Base-by-base conservation (phyloP, 2,797 vertebrate genomes). In the Schizopygopsis pylzovi region DNA sequence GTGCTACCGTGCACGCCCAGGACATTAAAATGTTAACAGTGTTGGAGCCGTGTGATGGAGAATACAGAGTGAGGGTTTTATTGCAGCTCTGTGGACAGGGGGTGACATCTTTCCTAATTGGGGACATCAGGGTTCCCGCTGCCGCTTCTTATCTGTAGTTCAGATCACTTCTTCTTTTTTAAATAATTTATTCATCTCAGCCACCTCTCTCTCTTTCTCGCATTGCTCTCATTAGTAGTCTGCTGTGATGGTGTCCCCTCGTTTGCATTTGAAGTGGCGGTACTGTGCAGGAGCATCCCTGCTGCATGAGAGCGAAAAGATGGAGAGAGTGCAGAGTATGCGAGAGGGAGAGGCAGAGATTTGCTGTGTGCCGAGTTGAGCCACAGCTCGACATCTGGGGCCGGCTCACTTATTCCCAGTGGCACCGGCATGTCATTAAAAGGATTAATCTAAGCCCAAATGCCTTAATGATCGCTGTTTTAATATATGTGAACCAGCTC, bases 21-120 rank as follows among this genome's bases (percentile, higher is more conserved):
- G 96, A 98, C 97, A 98, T 99, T 98, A 99, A 96, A 97, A 99
- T 99, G 98, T 99, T 99, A 99, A 99, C 97, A 97, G 97, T 97
- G 97, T 97, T 97, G 96, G 97, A 97, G 95, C 96, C 95, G 94
- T 98, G 97, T 97, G 98, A 97, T 97, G 97, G 95, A 95, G 97
- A 99, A 99, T 99, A 98, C 97, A 94, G 96, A 98, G 98, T 96
- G 97, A 98, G 97, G 97, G 98, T 97, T 99, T 99, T 99, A 98
- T 98, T 98, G 97, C 96, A 94, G 91, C 95, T 95, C 96, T 95
- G 96, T 94, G 96, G 97, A 96, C 96, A 95, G 97, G 96, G 97
- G 97, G 97, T 98, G 97, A 99, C 98, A 98, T 97, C 97, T 94
- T 94, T 96, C 96, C 97, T 99, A 99, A 99, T 98, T 99, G 97